Evolutionary conservation across 2,888 invertebrate genomes (phyloP).

Genomic region (Eristalinus aeneus): DNA sequence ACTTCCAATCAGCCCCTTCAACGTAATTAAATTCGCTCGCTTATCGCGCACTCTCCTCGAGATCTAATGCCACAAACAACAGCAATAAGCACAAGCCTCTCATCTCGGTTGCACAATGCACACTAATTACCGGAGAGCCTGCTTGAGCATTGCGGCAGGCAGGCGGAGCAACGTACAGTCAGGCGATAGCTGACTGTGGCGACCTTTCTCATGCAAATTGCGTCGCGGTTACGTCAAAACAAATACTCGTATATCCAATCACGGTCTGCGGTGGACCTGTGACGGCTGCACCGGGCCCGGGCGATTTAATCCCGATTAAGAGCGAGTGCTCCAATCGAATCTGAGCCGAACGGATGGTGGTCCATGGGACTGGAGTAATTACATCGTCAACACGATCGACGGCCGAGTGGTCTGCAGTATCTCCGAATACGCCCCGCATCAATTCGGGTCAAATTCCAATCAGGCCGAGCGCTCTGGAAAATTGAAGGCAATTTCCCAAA

Average conservation of each 20-base stretch:
- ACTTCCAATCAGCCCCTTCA: conserved; percentile 4
- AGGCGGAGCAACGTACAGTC: neutral
- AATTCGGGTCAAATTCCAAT: conserved; percentile 46
- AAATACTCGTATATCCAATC: neutral
- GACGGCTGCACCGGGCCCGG: neutral
- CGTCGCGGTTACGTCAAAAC: neutral
- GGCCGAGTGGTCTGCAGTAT: neutral
- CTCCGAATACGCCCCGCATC: conserved; percentile 30
- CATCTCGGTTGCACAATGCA: neutral
- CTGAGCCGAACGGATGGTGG: neutral
- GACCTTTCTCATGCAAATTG: neutral
- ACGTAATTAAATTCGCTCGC: conserved; percentile 27
- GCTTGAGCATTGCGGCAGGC: neutral
- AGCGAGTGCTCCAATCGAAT: neutral
- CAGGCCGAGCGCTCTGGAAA: conserved; percentile 22
- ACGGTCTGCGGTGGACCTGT: neutral
- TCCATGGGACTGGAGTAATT: neutral
- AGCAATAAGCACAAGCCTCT: neutral
- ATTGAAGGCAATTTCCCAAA: conserved; percentile 50
- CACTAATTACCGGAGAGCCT: neutral
- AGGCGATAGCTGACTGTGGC: neutral
- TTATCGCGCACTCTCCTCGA: conserved; percentile 5
- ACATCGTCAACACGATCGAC: neutral
- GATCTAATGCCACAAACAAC: neutral
- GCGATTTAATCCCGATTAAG: neutral